Evolutionary conservation across 92 coral and sea anemone genomes (phyloP).

Genomic region (Bergia sp.): DNA sequence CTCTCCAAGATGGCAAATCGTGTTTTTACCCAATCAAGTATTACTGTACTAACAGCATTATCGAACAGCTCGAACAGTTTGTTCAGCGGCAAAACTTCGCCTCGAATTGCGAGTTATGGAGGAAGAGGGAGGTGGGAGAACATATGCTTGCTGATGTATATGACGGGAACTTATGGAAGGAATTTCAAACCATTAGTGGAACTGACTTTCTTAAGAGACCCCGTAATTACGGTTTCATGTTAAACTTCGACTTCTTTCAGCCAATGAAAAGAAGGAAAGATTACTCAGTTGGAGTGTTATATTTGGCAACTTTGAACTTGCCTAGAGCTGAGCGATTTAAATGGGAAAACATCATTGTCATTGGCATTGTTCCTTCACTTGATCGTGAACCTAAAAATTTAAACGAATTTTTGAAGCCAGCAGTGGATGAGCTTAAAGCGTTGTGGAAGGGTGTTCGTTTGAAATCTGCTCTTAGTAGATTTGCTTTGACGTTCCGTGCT

Average conservation of each 20-base stretch:
- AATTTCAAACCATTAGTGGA: conserved; percentile 56
- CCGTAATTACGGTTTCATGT: conserved; percentile 70
- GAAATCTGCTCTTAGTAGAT: conserved; percentile 31
- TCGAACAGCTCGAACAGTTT: conserved; percentile 21
- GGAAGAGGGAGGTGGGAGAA: conserved; percentile 21
- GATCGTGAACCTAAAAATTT: conserved; percentile 60
- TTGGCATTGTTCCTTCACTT: conserved; percentile 55
- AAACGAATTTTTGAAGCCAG: conserved; percentile 60
- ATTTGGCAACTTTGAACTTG: conserved; percentile 34
- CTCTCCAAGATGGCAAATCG: conserved; percentile 17
- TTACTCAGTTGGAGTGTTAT: conserved; percentile 77
- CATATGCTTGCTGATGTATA: conserved; percentile 50
- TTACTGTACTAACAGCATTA: conserved; percentile 47
- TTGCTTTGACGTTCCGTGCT: conserved; percentile 59
- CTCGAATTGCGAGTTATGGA: conserved; percentile 53
- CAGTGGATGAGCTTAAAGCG: conserved; percentile 50
- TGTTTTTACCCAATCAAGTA: conserved; percentile 48
- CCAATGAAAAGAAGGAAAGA: conserved; percentile 73
- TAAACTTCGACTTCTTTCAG: conserved; percentile 76
- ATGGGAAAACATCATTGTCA: conserved; percentile 45
- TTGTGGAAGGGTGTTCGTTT: conserved; percentile 67
- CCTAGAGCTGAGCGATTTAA: conserved; percentile 14
- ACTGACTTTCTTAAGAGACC: conserved; percentile 58
- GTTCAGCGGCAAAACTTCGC: conserved; percentile 29
- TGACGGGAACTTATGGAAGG: conserved; percentile 59